Evolutionary conservation across 2,797 vertebrate genomes (phyloP).

Genomic region (Onychomys leucogaster): DNA sequence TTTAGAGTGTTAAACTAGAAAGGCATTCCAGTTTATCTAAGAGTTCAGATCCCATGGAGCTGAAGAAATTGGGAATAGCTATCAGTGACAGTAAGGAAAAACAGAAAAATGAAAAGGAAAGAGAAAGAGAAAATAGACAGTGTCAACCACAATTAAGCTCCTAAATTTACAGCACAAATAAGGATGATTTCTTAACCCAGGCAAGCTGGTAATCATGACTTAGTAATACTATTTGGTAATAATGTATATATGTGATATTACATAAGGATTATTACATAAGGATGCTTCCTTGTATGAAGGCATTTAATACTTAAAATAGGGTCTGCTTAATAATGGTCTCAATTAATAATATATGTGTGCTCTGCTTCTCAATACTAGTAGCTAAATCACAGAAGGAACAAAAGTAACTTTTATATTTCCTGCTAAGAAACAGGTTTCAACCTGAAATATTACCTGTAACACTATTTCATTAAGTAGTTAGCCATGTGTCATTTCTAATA

Average conservation of each 20-base stretch:
- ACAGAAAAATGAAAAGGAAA: neutral
- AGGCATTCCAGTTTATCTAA: neutral
- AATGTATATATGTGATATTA: neutral
- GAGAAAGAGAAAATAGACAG: neutral
- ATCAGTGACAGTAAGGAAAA: neutral
- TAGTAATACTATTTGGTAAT: neutral
- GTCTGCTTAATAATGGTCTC: neutral
- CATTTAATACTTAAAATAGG: neutral
- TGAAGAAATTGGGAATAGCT: conserved; percentile 29
- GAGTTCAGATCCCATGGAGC: neutral
- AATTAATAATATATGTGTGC: neutral
- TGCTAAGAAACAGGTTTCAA: conserved; percentile 33
- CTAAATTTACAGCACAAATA: neutral
- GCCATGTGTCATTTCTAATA: conserved; percentile 24
- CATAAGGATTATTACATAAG: neutral
- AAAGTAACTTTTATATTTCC: conserved; percentile 36
- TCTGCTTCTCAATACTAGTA: conserved; percentile 11
- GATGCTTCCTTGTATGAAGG: neutral
- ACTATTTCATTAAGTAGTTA: conserved; percentile 44
- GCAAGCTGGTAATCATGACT: neutral
- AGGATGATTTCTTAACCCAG: conserved; percentile 8
- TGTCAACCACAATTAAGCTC: neutral
- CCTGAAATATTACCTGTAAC: neutral
- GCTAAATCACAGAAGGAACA: conserved; percentile 20
- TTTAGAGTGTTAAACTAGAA: neutral